Percentiles rank a stretch among this genome's conserved stretches.
Conservation (phyloP, 2,113 vertebrate genomes). For the Planiliza haematocheilus region DNA sequence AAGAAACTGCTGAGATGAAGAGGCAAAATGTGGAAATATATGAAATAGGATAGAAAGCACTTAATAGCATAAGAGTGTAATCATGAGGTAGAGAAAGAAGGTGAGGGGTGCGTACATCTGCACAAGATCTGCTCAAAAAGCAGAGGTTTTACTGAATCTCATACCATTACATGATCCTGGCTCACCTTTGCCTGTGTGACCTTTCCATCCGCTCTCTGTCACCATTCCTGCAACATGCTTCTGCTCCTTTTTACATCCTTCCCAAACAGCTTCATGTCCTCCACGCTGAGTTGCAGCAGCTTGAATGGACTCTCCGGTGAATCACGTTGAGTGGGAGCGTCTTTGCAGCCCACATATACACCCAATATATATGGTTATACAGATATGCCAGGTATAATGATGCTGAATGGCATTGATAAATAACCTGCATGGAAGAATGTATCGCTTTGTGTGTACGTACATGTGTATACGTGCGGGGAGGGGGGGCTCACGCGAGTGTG, state of each 20-base stretch:
- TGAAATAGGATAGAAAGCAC: constrained; percentile 17
- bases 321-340: constrained; percentile 29
- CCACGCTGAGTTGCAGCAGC: constrained; percentile 14
- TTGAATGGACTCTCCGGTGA: constrained; percentile 40
- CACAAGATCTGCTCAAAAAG: constrained; percentile 22
- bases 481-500: constrained; percentile 13
- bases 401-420: constrained; percentile 76
- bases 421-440: constrained; percentile 54
- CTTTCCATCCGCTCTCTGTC: constrained; percentile 42
- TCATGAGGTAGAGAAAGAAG: constrained; percentile 19
- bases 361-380: constrained; percentile 62
- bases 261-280: constrained; percentile 6
- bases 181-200: constrained; percentile 51
- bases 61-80: constrained; percentile 20
- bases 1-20: constrained; percentile 26
- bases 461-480: constrained; percentile 12
- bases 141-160: constrained; percentile 44
- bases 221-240: constrained; percentile 35
- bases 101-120: constrained; percentile 35
- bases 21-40: background rate
- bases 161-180: constrained; percentile 20
- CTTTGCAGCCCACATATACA: constrained; percentile 33
- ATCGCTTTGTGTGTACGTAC: constrained; percentile 38
- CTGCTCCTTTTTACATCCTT: constrained; percentile 39
- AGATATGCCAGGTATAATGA: constrained; percentile 64